Evolutionary conservation across 2,113 vertebrate species (phyloP).

Genomic region (Ptychochromis oligacanthus): DNA sequence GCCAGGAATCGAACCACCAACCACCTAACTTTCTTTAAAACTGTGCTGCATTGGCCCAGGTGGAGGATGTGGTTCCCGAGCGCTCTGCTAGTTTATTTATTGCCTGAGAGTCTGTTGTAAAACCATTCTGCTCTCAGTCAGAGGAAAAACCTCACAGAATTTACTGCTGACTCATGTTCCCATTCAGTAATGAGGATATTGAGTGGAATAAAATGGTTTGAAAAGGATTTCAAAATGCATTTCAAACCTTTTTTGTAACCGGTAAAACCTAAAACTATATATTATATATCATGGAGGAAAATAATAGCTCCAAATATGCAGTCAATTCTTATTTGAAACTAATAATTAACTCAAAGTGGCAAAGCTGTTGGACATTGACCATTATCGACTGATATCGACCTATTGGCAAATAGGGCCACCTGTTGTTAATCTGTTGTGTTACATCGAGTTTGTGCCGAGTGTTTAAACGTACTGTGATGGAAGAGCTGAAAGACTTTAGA

Average conservation of each 20-base stretch:
- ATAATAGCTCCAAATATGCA: background rate
- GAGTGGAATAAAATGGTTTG: too few species aligned
- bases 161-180: background rate
- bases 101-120: background rate
- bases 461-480: background rate
- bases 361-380: background rate
- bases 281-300: background rate
- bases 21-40: background rate
- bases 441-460: background rate
- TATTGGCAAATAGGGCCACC: background rate
- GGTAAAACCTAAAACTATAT: background rate
- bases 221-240: background rate
- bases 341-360: background rate
- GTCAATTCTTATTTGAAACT: background rate
- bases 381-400: background rate
- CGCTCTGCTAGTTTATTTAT: background rate
- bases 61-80: background rate
- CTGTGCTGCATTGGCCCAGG: background rate
- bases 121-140: background rate
- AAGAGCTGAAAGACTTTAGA: background rate
- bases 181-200: background rate
- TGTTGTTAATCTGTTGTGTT: background rate
- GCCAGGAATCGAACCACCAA: too few species aligned
- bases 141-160: background rate
- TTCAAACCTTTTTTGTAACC: background rate